These are phyloP conservation scores for Napeogenes sylphis DNA, from an alignment of 2,888 invertebrate genomes.

Conservation along the genomic window DNA sequence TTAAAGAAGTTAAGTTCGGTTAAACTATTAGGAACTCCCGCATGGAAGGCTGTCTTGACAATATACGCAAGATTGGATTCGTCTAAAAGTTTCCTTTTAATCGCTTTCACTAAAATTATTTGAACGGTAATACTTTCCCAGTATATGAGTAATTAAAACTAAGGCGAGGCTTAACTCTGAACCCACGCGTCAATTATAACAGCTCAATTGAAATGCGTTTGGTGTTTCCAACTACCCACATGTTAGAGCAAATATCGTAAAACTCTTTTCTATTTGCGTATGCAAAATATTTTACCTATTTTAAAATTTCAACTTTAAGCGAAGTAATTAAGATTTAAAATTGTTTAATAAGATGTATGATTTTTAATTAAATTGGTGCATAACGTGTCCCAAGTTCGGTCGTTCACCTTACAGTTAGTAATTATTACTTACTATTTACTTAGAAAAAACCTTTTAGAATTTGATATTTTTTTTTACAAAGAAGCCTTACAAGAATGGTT, in stretches of 20 bases:
- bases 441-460: neutral
- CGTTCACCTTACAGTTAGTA: constrained; percentile 47
- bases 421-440: constrained; percentile 9
- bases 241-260: constrained; percentile 34
- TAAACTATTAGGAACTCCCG: too few species aligned
- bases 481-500: too few species aligned
- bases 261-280: constrained; percentile 43
- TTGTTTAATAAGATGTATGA: constrained; percentile 31
- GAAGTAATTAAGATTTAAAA: neutral
- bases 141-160: neutral
- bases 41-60: too few species aligned
- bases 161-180: neutral
- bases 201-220: constrained; percentile 22
- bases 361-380: constrained; percentile 64
- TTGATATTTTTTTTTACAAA: too few species aligned
- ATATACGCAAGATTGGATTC: too few species aligned
- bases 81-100: neutral
- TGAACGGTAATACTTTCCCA: neutral
- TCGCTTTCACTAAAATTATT: neutral
- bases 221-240: constrained; percentile 25
- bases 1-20: too few species aligned
- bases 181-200: constrained; percentile 9
- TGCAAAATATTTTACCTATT: constrained; percentile 25
- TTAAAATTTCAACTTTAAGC: constrained; percentile 11
- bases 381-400: constrained; percentile 55